Evolutionary conservation across 2,888 invertebrate species (phyloP), one percentile per base, ranked within the genome.

Genomic region (Urechis unicinctus): DNA sequence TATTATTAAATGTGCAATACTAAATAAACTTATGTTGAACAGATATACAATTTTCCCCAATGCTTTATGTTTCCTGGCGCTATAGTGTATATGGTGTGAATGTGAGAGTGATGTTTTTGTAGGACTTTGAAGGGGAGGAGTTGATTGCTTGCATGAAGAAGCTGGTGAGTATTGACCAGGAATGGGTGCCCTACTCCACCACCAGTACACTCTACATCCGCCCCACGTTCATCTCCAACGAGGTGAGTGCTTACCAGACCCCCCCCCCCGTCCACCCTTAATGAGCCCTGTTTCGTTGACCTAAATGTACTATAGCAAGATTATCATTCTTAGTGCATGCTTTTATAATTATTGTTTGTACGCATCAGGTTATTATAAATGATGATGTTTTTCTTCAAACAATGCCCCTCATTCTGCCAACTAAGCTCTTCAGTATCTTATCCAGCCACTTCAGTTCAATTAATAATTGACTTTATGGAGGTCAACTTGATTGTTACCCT

Each of bases 191-290:
- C 5, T 88, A 91, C 77, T 66, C 68, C 6, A 87, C 88, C 70
- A 84, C 88, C 36, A 83, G 88, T 42, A 93, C 95, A 68, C 83
- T 99, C 42, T 99, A 99, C 75, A 86, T 99, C 65, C 84, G 98
- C 67, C 98, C 98, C 29, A 94, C 96, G 9, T 81, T 95, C 53
- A 96, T 99, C 71, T 97, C 91, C 59, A 93, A 91, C 57, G 98
- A 98, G 83, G 96, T 96, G 81, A 85, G 86, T 52, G 17, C n/a
- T n/a, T n/a, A n/a, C n/a, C n/a, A n/a, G n/a, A n/a, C n/a, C n/a
- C n/a, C n/a, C n/a, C n/a, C n/a, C n/a, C n/a, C n/a, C 36, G 36
- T 36, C 36, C 17, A 17, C 36, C 17, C 36, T 36, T 36, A 9
- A 36, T 36, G 9, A 36, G 36, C 17, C 9, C 36, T n/a, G 17